Conservation (phyloP, 1,140 invertebrate genomes). For the Polypedilum vanderplanki region DNA sequence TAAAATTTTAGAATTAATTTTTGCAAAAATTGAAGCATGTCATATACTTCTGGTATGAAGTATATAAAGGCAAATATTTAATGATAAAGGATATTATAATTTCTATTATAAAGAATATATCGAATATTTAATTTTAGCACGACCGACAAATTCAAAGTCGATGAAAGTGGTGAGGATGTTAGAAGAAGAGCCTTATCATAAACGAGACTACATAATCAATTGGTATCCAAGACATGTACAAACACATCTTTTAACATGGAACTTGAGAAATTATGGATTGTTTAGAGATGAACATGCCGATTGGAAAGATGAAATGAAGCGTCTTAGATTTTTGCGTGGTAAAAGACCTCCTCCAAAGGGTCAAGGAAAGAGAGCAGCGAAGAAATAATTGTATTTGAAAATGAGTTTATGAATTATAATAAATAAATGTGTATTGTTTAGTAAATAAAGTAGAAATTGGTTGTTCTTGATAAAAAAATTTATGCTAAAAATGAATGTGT, state of each 20-base stretch:
- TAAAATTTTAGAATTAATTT: neutral
- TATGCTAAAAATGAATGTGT: neutral
- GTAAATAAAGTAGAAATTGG: neutral
- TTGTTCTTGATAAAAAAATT: neutral
- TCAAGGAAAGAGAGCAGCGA: slow-evolving; percentile 45
- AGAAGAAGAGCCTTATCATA: slow-evolving; percentile 64
- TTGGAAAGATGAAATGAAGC: slow-evolving; percentile 83
- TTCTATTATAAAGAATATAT: too few relatives aligned
- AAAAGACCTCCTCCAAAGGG: slow-evolving; percentile 59
- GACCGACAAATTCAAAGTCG: slow-evolving; percentile 62
- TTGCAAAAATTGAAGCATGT: too few relatives aligned
- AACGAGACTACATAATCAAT: slow-evolving; percentile 62
- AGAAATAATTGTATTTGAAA: slow-evolving; percentile 30
- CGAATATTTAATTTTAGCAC: too few relatives aligned
- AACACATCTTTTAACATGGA: slow-evolving; percentile 61
- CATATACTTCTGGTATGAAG: too few relatives aligned
- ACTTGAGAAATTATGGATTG: slow-evolving; percentile 67
- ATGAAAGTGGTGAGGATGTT: slow-evolving; percentile 81
- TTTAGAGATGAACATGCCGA: slow-evolving; percentile 86
- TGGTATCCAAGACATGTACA: slow-evolving; percentile 84
- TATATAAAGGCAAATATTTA: too few relatives aligned
- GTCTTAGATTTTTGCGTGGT: slow-evolving; percentile 67
- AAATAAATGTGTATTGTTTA: neutral
- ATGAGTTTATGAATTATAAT: neutral
- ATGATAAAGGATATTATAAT: too few relatives aligned